Evolutionary conservation across 2,113 vertebrate genomes (phyloP).

Genomic region (Axis porcinus): DNA sequence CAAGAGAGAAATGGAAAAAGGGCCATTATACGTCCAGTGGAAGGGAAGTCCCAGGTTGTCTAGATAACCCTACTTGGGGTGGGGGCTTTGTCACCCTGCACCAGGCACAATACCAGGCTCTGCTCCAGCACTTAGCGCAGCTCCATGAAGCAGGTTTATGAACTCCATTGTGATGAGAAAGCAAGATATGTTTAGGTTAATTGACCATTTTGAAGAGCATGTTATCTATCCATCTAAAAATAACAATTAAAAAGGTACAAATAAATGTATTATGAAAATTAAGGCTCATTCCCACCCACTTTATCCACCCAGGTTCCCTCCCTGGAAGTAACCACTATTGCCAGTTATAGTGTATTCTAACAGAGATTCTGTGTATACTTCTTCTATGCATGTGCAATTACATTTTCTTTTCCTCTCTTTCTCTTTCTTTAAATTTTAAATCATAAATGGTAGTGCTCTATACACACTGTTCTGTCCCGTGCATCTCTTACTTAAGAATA

Average conservation of each 20-base stretch:
- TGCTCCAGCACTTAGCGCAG: background rate
- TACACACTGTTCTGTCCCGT: background rate
- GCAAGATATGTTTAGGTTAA: background rate
- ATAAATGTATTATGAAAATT: background rate
- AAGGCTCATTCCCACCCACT: background rate
- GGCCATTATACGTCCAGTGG: background rate
- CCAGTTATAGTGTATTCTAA: background rate
- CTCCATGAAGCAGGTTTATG: background rate
- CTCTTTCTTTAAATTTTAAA: background rate
- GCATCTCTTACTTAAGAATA: background rate
- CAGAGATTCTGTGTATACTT: background rate
- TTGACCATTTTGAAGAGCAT: background rate
- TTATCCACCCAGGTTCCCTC: background rate
- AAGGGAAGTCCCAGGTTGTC: background rate
- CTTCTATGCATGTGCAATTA: background rate
- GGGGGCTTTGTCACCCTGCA: too few species aligned
- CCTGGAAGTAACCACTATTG: background rate
- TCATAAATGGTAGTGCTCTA: background rate
- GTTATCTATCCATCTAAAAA: background rate
- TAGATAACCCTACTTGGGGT: background rate
- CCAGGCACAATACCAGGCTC: background rate
- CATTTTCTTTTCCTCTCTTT: background rate
- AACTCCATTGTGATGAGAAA: background rate
- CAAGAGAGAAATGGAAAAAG: background rate
- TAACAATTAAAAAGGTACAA: background rate